Evolutionary conservation across 2,888 invertebrate genomes (phyloP).

Genomic region (Drosophila yooni): DNA sequence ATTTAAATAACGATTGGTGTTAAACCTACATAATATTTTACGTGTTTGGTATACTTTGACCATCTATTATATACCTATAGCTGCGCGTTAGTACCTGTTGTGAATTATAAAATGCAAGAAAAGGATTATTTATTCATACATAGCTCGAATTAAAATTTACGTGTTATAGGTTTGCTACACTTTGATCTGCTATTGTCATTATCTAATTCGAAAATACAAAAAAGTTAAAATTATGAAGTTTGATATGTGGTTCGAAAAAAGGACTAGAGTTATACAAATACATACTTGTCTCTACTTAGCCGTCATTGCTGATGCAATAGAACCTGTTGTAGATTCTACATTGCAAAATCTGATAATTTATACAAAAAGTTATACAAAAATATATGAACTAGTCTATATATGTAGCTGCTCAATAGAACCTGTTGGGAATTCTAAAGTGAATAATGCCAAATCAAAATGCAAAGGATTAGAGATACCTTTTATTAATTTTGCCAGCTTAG

Average conservation of each 20-base stretch:
- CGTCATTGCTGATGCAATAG: not conserved
- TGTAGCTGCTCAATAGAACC: not conserved
- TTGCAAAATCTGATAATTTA: not conserved
- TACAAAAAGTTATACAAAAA: not conserved
- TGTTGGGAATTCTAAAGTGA: not conserved
- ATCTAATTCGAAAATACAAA: not conserved
- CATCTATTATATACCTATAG: not conserved
- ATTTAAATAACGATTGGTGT: not conserved
- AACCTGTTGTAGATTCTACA: not conserved
- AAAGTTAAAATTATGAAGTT: not conserved
- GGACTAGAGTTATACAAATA: not conserved
- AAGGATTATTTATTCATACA: not conserved
- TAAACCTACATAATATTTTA: not conserved
- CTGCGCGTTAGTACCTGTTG: not conserved
- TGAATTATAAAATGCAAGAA: not conserved
- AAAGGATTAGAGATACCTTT: not conserved
- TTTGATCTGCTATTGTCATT: not conserved
- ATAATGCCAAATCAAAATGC: too few species aligned
- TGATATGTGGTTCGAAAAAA: too few species aligned
- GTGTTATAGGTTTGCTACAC: too few species aligned
- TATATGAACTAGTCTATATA: not conserved
- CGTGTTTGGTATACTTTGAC: not conserved
- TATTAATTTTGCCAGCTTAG: not conserved
- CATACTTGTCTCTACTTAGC: not conserved
- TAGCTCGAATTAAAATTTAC: not conserved